Percentiles rank a stretch among this genome's conserved stretches.
Conservation (phyloP, 2,113 vertebrate genomes). For the Ailurus styani region DNA sequence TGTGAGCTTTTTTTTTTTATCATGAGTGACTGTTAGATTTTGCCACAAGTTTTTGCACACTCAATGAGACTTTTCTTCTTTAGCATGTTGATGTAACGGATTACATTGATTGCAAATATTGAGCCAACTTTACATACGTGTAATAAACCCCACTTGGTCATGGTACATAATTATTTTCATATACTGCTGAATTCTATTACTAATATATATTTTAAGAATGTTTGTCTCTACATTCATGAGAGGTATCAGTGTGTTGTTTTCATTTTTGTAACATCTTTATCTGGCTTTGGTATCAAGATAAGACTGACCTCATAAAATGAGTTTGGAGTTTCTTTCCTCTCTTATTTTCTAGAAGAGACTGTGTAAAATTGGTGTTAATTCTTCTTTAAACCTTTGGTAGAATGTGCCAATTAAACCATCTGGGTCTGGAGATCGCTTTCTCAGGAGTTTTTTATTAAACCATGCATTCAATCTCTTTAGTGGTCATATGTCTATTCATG, state of each 20-base stretch:
- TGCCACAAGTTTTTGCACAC: neutral
- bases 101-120: neutral
- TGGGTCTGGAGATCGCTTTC: conserved; percentile 13
- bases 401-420: neutral
- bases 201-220: neutral
- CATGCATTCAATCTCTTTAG: neutral
- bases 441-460: neutral
- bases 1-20: neutral
- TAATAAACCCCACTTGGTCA: neutral
- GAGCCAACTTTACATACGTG: neutral
- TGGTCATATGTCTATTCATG: neutral
- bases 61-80: conserved; percentile 2
- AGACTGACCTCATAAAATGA: neutral
- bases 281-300: neutral
- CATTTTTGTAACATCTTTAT: neutral
- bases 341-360: conserved; percentile 31
- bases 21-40: neutral
- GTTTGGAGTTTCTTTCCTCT: neutral
- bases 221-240: neutral
- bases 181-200: neutral
- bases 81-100: neutral
- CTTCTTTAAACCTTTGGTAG: neutral
- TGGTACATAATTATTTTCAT: neutral
- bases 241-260: neutral
- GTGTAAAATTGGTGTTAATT: conserved; percentile 2